Base-by-base conservation (phyloP, 2,888 invertebrate genomes). In the Deilephila porcellus region DNA sequence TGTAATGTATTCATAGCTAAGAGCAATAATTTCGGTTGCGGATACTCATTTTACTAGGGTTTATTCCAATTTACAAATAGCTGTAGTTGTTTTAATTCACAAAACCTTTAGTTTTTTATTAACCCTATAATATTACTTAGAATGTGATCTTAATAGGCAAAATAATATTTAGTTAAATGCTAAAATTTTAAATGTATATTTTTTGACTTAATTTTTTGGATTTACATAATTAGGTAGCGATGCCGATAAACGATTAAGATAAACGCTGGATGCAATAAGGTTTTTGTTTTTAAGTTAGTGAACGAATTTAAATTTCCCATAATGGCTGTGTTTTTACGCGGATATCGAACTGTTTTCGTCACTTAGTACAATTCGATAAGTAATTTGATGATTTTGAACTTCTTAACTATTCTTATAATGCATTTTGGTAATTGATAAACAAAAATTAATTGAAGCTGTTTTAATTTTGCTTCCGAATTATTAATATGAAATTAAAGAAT, bases 191-290 rank as follows among this genome's bases (percentile, higher is more conserved):
- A 52, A 52, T 17, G 56, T 70, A 11, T 70, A 56, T 71, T 53
- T 25, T 53, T 53, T 11, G 62, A 25, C 11, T n/a, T 14, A 56
- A 56, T 56, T 29, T 34, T 56, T 71, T 7, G 70, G 52, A 62
- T 62, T 29, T 34, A 4, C 19, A 53, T 56, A 71, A 71, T 32
- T 34, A 56, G 32, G 59, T 29, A 34, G 8, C 34, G 34, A 25
- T 71, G 11, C 56, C 70, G 70, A 59, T 53, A 56, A 71, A 71
- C 56, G 56, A 59, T 59, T 34, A 56, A 45, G 25, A 71, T 32
- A 59, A 53, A 32, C 53, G 6, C 19, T 56, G 25, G 45, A 52
- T 67, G 20, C 25, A 45, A 52, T 67, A 67, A 67, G 14, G 37
- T 17, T 63, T 63, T 63, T 63, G 67, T 67, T 67, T 67, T 67